A percentile compares a stretch with the other conserved stretches of the same genome.
Evolutionary conservation across 2,797 vertebrate species (phyloP).

Genomic region (Pipistrellus pygmaeus): DNA sequence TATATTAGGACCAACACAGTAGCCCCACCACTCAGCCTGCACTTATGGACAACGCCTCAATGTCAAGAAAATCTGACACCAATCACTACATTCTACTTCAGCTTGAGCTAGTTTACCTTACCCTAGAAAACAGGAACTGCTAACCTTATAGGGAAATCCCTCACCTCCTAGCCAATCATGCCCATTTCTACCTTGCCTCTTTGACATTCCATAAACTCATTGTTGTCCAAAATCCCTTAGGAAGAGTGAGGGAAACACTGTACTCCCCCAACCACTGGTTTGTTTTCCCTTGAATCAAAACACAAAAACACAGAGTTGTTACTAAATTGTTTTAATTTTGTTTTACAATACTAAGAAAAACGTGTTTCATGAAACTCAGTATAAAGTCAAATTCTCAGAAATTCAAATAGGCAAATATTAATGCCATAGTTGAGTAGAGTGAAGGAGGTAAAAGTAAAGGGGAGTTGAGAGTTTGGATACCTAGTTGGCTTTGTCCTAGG

Average conservation of each 20-base stretch:
- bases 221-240: no score
- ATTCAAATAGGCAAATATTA: neutral
- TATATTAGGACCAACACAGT: neutral
- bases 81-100: neutral
- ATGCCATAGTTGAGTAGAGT: neutral
- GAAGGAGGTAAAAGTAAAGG: neutral
- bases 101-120: neutral
- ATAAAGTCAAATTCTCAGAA: conserved; percentile 28
- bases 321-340: neutral
- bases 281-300: neutral
- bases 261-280: neutral
- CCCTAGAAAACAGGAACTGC: neutral
- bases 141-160: neutral
- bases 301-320: neutral
- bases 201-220: rapidly evolving
- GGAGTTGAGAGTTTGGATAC: neutral
- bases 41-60: neutral
- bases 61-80: neutral
- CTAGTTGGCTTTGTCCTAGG: neutral
- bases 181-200: neutral
- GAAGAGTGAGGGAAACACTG: neutral
- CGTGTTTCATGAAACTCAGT: neutral
- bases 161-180: neutral
- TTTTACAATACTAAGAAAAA: neutral
- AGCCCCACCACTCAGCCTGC: neutral